phyloP scores from a whole-genome alignment of 2,888 invertebrate species.

The Cenopis cana region DNA sequence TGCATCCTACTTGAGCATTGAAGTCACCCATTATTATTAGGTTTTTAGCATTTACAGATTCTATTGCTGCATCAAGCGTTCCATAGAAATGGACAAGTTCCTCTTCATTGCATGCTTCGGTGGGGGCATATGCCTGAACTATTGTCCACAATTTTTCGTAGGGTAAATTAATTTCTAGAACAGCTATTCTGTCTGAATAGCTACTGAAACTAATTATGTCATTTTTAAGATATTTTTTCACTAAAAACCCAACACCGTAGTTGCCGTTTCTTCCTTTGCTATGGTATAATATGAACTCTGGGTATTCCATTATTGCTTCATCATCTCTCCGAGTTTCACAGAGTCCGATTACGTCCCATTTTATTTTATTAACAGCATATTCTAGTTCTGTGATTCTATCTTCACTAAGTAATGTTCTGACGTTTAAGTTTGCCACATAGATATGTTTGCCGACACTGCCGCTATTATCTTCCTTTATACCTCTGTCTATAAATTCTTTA shows the following conservation, averaged over 20 bases:
- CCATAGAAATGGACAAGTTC: not conserved
- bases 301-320: not conserved
- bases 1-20: not conserved
- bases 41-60: not conserved
- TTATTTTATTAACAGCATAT: not conserved
- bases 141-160: not conserved
- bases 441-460: not conserved
- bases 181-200: not conserved
- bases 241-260: slow-evolving; percentile 9
- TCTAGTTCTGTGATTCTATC: not conserved
- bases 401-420: not conserved
- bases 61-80: not conserved
- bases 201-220: slow-evolving; percentile 1
- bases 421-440: not conserved
- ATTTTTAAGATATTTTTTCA: not conserved
- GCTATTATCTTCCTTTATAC: no score
- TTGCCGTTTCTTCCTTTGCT: slow-evolving; percentile 4
- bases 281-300: slow-evolving; percentile 1
- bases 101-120: not conserved
- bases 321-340: slow-evolving; percentile 2
- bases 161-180: not conserved
- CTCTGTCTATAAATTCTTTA: not conserved
- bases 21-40: no score
- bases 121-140: not conserved
- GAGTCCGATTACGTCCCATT: not conserved